A percentile compares a stretch with the other conserved stretches of the same genome.
Conservation (phyloP, 2,797 vertebrate genomes). For the Labroides dimidiatus region DNA sequence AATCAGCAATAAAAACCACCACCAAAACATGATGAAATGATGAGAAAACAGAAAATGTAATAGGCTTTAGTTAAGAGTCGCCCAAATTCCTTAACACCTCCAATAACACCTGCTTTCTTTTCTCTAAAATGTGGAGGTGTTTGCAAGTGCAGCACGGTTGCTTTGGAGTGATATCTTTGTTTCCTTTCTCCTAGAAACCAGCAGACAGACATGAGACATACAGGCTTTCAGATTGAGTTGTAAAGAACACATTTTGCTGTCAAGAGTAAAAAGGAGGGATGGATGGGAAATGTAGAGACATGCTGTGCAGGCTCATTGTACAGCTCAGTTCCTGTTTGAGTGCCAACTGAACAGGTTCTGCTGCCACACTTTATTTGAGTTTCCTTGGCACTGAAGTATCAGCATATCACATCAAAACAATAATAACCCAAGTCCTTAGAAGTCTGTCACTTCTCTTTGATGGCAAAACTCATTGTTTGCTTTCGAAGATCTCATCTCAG, state of each 20-base stretch:
- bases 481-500: conserved; percentile 58
- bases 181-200: conserved; percentile 41
- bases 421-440: conserved; percentile 46
- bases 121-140: conserved; percentile 54
- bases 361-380: conserved; percentile 62
- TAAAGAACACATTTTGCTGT: conserved; percentile 57
- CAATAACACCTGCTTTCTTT: conserved; percentile 51
- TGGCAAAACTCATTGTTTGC: conserved; percentile 38
- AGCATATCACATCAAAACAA: conserved; percentile 59
- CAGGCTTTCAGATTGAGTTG: conserved; percentile 45
- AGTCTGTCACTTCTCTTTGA: conserved; percentile 42
- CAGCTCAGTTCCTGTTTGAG: conserved; percentile 51
- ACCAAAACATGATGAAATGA: conserved; percentile 38
- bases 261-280: conserved; percentile 43
- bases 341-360: conserved; percentile 69
- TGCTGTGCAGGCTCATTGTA: conserved; percentile 41
- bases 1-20: neutral
- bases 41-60: conserved; percentile 34
- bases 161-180: conserved; percentile 63
- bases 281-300: conserved; percentile 50
- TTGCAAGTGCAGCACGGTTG: conserved; percentile 43
- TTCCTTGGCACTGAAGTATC: conserved; percentile 59
- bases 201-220: conserved; percentile 41
- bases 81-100: conserved; percentile 41
- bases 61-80: conserved; percentile 54